Base-by-base conservation (phyloP, 1,140 invertebrate species). In the Drosophila cardini region DNA sequence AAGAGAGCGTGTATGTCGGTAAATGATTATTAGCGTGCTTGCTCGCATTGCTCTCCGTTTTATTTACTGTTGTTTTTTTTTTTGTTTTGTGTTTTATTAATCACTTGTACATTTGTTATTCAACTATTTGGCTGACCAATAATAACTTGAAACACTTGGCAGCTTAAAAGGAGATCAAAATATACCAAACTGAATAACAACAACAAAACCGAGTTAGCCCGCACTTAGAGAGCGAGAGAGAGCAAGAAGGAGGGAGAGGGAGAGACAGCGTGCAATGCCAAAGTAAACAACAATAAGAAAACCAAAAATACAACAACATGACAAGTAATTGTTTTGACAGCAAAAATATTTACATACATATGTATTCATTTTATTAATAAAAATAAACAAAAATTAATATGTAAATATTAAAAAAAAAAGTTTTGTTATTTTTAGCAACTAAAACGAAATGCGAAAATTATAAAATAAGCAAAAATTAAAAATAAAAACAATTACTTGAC, bases 101-200 rank as follows among this genome's bases (percentile, higher is more conserved):
- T 75, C 62, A 72, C 68, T 72, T 75, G 36, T 43, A 15, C 62
- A 65, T 72, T 72, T 72, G 69, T 72, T 72, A 72, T 67, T 72
- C 53, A 72, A 72, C 69, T 72, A 72, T 67, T 72, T 72, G 53
- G 52, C 40, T 42, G 40, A 10, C 13, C 50, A 48, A 40, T 53
- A 58, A 40, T 34, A 26, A 38, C 52, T 30, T 42, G 40, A 53
- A 65, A 56, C 40, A 57, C 42, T 57, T 57, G 63, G 32, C 42
- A 58, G 30, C 30, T 9, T n/a, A 48, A 38, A 36, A 18, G 18
- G 18, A 52, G 26, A 72, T 36, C 56, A 21, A 60, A 52, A 67
- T 53, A 16, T 34, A 56, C 46, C 32, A 64, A 56, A 15, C 38
- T 36, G 21, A 46, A 77, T 56, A 70, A 61, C 26, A 62, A 45